Percentiles rank a stretch among this genome's conserved stretches.
Evolutionary conservation across 2,888 invertebrate genomes (phyloP).

Genomic region (Macropis europaea): DNA sequence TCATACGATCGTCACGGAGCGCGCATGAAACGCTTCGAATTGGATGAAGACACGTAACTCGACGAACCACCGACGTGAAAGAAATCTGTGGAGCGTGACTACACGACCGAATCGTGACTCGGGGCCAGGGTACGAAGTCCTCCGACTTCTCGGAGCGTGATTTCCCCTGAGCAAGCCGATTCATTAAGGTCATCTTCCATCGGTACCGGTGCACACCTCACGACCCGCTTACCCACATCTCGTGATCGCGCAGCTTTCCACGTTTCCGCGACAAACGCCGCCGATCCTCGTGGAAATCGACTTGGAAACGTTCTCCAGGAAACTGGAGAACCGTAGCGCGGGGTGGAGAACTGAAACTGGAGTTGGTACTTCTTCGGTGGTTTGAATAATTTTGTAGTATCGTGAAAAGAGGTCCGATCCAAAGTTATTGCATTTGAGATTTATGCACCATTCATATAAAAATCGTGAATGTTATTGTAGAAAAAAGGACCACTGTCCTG

Average conservation of each 20-base stretch:
- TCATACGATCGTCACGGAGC: background rate
- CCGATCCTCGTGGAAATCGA: too few relatives aligned
- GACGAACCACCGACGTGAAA: background rate
- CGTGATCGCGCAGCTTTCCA: conserved; percentile 21
- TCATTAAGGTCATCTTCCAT: conserved; percentile 31
- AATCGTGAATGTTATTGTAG: too few relatives aligned
- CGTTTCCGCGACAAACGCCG: background rate
- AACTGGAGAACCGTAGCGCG: too few relatives aligned
- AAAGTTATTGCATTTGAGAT: too few relatives aligned
- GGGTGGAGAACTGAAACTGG: too few relatives aligned
- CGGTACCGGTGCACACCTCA: conserved; percentile 7
- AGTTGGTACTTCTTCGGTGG: too few relatives aligned
- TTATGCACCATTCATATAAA: too few relatives aligned
- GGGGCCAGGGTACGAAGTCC: conserved; percentile 4
- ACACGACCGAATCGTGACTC: conserved; percentile 15
- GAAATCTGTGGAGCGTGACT: conserved; percentile 15
- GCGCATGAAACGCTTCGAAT: conserved; percentile 2
- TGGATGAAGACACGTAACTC: background rate
- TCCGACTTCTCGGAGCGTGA: background rate
- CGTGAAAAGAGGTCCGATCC: too few relatives aligned
- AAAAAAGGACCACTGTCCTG: too few relatives aligned
- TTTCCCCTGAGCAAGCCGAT: conserved; percentile 19
- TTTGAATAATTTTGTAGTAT: too few relatives aligned
- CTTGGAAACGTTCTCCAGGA: too few relatives aligned
- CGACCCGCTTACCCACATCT: conserved; percentile 34